A percentile compares a stretch with the other conserved stretches of the same genome.
These are phyloP conservation scores for Lasioglossum vierecki DNA, from an alignment of 2,888 invertebrate genomes.

Conservation along the genomic window DNA sequence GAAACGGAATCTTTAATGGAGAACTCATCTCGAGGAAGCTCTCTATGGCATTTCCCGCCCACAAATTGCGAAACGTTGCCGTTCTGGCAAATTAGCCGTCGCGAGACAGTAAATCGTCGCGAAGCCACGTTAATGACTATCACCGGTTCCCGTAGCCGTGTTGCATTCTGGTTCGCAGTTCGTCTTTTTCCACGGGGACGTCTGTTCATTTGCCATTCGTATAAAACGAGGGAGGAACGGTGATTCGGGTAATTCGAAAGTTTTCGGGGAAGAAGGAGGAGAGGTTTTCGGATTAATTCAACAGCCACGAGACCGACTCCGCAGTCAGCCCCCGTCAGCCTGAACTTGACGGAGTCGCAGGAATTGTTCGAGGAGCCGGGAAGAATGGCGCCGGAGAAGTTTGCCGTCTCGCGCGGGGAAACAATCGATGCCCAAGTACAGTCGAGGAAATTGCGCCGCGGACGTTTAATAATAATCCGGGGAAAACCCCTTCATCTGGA, in stretches of 20 bases:
- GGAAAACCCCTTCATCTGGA: constrained; percentile 54
- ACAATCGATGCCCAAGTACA: neutral
- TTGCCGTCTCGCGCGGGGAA: neutral
- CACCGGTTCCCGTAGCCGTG: neutral
- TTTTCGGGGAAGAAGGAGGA: neutral
- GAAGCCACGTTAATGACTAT: neutral
- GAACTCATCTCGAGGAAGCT: neutral
- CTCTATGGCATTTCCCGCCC: neutral
- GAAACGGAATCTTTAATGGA: too few relatives aligned
- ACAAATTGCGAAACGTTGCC: neutral
- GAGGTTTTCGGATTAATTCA: neutral
- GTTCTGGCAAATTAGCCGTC: neutral
- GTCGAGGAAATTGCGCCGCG: constrained; percentile 26
- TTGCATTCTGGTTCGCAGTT: neutral
- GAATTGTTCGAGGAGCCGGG: neutral
- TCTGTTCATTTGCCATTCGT: neutral
- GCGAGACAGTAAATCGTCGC: neutral
- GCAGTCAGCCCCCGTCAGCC: neutral
- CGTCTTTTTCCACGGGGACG: neutral
- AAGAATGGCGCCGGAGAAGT: constrained; percentile 6
- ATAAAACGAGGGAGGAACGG: neutral
- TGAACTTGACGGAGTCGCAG: neutral
- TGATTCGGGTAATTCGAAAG: constrained; percentile 6
- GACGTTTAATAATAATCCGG: constrained; percentile 56
- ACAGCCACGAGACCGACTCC: neutral